phyloP scores from a whole-genome alignment of 2,797 vertebrate species.

The Halcyon leucocephala region DNA sequence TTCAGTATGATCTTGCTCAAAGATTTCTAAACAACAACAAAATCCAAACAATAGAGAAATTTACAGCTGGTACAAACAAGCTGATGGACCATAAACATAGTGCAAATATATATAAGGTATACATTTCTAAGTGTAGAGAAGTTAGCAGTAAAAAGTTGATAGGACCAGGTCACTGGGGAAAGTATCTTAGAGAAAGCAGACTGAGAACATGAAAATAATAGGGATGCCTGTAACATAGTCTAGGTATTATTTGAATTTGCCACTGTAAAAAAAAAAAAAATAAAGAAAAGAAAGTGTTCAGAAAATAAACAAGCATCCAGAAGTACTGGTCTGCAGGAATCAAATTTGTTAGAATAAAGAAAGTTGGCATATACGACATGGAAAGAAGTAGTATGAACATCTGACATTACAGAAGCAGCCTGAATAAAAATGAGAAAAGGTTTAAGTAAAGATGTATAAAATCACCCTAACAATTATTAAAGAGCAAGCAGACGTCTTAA shows the following conservation, averaged over 20 bases:
- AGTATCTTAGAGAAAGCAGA: not conserved
- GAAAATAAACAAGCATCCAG: not conserved
- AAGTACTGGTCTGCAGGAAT: not conserved
- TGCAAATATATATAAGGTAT: not conserved
- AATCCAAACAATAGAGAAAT: not conserved
- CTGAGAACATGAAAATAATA: not conserved
- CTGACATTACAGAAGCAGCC: not conserved
- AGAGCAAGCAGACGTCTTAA: not conserved
- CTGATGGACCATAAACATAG: not conserved
- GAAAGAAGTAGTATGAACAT: not conserved
- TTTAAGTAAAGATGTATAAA: not conserved
- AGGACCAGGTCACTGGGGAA: not conserved
- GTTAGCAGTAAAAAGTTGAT: not conserved
- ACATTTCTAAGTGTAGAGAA: not conserved
- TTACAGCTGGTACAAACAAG: not conserved
- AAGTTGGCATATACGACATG: not conserved
- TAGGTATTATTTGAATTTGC: not conserved
- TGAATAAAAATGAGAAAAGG: slow-evolving; percentile 4
- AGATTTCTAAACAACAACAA: not conserved
- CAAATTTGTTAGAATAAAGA: not conserved
- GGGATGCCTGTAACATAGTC: not conserved
- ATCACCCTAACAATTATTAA: not conserved
- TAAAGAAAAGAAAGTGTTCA: not conserved
- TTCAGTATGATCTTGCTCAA: not conserved
- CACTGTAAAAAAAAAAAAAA: not conserved